phyloP scores from a whole-genome alignment of 1,140 invertebrate species.

The Heliconius nattereri region DNA sequence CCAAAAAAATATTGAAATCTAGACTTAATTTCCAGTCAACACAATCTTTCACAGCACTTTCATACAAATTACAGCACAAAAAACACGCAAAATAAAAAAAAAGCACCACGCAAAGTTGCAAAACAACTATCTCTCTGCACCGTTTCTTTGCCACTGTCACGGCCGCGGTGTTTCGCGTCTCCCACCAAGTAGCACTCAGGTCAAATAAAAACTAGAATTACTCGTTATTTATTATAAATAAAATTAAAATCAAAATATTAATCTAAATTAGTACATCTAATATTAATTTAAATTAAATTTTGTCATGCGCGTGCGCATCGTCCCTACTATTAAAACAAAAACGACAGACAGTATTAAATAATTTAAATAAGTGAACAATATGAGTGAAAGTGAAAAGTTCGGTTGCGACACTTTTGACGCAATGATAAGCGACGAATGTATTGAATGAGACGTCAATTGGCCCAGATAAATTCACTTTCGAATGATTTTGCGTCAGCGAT shows the following conservation, averaged over 20 bases:
- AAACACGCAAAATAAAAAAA: slow-evolving; percentile 4
- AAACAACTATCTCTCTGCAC: slow-evolving; percentile 7
- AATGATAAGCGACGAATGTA: slow-evolving; percentile 25
- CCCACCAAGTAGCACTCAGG: slow-evolving; percentile 15
- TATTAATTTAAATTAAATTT: background rate
- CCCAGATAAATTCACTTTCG: slow-evolving; percentile 22
- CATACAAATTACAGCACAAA: background rate
- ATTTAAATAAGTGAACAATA: slow-evolving; percentile 29
- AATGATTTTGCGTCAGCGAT: slow-evolving; percentile 8
- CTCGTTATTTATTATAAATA: too few relatives aligned
- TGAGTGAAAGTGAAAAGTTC: slow-evolving; percentile 32
- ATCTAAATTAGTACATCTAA: background rate
- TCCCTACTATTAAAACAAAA: slow-evolving; percentile 12
- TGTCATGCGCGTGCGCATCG: slow-evolving; percentile 19
- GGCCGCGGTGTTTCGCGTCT: slow-evolving; percentile 11
- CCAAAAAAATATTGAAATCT: background rate
- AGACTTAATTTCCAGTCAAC: background rate
- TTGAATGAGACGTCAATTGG: slow-evolving; percentile 16
- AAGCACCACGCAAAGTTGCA: background rate
- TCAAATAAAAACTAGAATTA: slow-evolving; percentile 2
- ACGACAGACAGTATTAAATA: slow-evolving; percentile 17
- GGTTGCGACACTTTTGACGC: slow-evolving; percentile 26
- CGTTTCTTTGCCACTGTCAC: slow-evolving; percentile 27
- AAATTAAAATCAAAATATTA: background rate
- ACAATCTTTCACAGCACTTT: background rate